Evolutionary conservation across 1,140 invertebrate genomes (phyloP), one percentile per base, ranked within the genome.

Genomic region (Zaprionus taronus): DNA sequence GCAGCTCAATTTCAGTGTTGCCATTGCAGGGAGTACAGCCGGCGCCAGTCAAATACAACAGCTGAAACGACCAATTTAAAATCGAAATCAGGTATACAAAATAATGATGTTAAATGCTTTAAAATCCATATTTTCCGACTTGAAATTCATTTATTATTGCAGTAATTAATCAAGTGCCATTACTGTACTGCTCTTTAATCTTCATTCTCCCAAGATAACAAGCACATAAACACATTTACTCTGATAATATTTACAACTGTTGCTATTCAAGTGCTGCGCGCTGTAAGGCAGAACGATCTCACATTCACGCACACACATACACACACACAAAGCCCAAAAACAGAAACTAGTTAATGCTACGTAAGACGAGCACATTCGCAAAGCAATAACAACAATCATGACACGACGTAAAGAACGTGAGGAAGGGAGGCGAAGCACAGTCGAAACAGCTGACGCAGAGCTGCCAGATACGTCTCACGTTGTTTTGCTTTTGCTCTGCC

Each of bases 401-500:
- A 28, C 51, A 58, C 70, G 70, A 83, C 79, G 78, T 81, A 83
- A 74, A 58, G 70, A 58, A 66, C 51, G 47, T 38, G 55, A 51
- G 26, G 17, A 12, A 15, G 17, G 31, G 26, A 28, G 58, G 60
- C 53, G 55, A 61, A 55, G 14, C 55, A 36, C 34, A 63, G 41
- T 41, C 56, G 63, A 72, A 86, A 78, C 84, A 87, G 84, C 84
- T 87, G 84, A 81, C 71, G 80, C n/a, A 47, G n/a, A 47, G n/a
- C 62, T 26, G 51, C 12, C 61, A 74, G 70, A 14, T 55, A 55
- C 68, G 77, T 65, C 57, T 77, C 71, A 67, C 24, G 70, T 68
- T 67, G 49, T 72, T 53, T 34, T 63, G 57, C 38, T 44, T 73
- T 77, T 77, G 9, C 31, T 34, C 31, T 22, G 51, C 61, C 85